These are phyloP conservation scores for Drosophila baimaii DNA, from an alignment of 1,140 invertebrate species.

Conservation along the genomic window DNA sequence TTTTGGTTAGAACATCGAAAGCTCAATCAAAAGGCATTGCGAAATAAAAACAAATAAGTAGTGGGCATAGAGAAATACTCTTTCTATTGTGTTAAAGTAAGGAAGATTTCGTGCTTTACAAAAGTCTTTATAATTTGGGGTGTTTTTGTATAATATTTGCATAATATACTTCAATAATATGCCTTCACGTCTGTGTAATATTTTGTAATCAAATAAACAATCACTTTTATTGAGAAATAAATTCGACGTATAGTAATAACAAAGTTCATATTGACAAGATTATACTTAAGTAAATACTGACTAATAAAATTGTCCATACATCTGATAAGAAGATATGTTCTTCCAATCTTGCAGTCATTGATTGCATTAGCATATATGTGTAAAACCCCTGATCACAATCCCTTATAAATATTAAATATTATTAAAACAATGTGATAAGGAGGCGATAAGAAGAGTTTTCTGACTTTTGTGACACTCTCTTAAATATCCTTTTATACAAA, in stretches of 20 bases:
- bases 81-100: neutral
- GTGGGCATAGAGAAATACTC: neutral
- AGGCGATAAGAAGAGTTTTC: neutral
- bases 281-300: neutral
- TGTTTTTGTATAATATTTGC: no score
- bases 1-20: slow-evolving; percentile 15
- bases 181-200: neutral
- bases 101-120: no score
- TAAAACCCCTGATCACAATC: neutral
- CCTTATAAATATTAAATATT: neutral
- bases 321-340: neutral
- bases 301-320: neutral
- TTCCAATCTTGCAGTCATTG: neutral
- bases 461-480: neutral
- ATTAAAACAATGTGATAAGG: neutral
- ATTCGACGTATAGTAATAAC: neutral
- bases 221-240: neutral
- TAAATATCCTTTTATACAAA: neutral
- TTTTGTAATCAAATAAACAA: neutral
- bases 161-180: neutral
- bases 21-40: slow-evolving; percentile 14
- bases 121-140: neutral
- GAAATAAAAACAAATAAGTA: neutral
- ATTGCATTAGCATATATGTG: neutral
- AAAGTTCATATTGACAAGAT: neutral